Base-by-base conservation (phyloP, 1,140 invertebrate species). In the Reticulitermes speratus region DNA sequence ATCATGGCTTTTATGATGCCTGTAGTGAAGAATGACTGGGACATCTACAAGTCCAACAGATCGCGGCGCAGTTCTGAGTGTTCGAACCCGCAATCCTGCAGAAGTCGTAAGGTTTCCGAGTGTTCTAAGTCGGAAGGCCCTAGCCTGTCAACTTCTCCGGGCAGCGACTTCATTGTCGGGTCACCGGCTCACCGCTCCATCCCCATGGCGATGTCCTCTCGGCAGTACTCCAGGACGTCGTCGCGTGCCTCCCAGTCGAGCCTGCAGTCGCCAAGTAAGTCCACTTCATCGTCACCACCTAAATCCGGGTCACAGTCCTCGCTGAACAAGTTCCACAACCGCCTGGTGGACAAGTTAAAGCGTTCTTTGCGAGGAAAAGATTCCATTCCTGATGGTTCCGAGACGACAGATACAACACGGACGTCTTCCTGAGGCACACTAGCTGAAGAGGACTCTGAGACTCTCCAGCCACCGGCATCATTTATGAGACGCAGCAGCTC, bases 1-100 rank as follows among this genome's bases (percentile, higher is more conserved):
- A 25, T 48, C 44, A 97, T 97, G 96, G 96, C 96, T 92, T 97
- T 97, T 92, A 97, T 97, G 96, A 97, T 97, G 96, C 96, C 96
- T 69, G 96, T 97, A 87, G 94, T 97, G 90, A 97, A 97, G 93
- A 97, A 97, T 91, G 96, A 97, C 91, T 97, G 96, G 93, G 96
- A 97, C 90, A 97, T 97, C 90, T 97, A 97, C 93, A 96, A 96
- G 91, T 95, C 95, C 86, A 95, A 95, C 90, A 93, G 96, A 85
- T 94, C 93, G 86, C 92, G 96, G 85, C 93, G 95, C 48, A 93
- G 93, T 44, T 96, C 95, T 16, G 96, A 97, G 89, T 95, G 95
- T 87, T 94, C 95, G 38, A 95, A 95, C 91, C 92, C 94, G 87
- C 91, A 92, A 85, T 90, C 92, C 44, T 95, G 95, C 86, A 94